A percentile compares a stretch with the other conserved stretches of the same genome.
Evolutionary conservation across 2,888 invertebrate species (phyloP).

Genomic region (Agrochola circellaris): DNA sequence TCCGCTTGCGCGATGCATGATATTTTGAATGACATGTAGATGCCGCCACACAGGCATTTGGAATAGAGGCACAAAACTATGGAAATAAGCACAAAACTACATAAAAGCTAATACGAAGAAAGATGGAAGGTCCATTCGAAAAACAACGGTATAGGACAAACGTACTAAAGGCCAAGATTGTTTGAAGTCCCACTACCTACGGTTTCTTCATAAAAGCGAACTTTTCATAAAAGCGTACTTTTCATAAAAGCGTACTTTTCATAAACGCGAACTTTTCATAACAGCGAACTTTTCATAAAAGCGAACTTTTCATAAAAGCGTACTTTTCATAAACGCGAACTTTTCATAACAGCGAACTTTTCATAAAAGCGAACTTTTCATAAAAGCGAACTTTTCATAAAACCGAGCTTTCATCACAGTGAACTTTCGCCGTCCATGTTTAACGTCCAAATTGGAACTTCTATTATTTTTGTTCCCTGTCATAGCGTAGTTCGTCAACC

Average conservation of each 20-base stretch:
- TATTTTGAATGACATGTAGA: too few relatives aligned
- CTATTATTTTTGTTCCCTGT: constrained; percentile 18
- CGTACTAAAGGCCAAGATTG: neutral
- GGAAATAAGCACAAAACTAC: too few relatives aligned
- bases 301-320: too few relatives aligned
- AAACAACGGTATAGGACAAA: neutral
- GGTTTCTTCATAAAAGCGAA: neutral
- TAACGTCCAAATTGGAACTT: constrained; percentile 20
- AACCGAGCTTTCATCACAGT: neutral
- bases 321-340: neutral
- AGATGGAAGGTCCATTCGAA: neutral
- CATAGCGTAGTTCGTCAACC: constrained; percentile 67
- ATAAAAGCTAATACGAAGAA: neutral
- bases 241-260: too few relatives aligned
- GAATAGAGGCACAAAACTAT: too few relatives aligned
- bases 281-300: neutral
- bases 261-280: too few relatives aligned
- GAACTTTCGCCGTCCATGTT: neutral
- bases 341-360: too few relatives aligned
- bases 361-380: neutral
- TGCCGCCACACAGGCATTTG: neutral
- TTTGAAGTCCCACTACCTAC: neutral
- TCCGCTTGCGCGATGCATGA: too few relatives aligned
- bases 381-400: neutral
- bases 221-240: too few relatives aligned